Evolutionary conservation across 2,113 vertebrate species (phyloP).

Genomic region (Fukomys damarensis): DNA sequence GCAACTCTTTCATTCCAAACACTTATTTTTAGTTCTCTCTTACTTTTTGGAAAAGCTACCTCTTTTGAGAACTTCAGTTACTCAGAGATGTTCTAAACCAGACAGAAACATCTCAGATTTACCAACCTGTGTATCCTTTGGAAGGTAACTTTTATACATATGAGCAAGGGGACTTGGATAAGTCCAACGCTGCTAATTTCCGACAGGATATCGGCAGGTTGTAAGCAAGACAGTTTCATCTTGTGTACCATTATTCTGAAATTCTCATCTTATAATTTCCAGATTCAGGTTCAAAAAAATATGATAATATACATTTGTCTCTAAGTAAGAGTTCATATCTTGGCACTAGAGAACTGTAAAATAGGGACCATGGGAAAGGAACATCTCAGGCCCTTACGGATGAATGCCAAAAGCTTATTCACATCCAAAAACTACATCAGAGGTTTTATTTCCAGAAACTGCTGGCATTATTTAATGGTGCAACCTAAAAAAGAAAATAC

Average conservation of each 20-base stretch:
- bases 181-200: background rate
- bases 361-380: constrained; percentile 1
- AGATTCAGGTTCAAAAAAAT: background rate
- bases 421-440: constrained; percentile 64
- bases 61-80: constrained; percentile 55
- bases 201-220: background rate
- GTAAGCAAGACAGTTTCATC: background rate
- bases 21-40: constrained; percentile 70
- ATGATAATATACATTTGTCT: background rate
- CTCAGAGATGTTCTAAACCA: constrained; percentile 46
- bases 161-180: background rate
- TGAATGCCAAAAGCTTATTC: constrained; percentile 47
- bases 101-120: constrained; percentile 27
- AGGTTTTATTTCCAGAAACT: constrained; percentile 69
- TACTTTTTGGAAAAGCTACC: constrained; percentile 66
- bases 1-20: constrained; percentile 56
- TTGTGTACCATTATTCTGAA: background rate
- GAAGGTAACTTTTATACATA: background rate
- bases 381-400: background rate
- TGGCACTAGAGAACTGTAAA: background rate
- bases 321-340: background rate
- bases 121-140: background rate
- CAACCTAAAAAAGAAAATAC: constrained; percentile 54
- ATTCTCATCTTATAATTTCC: background rate
- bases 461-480: constrained; percentile 49